Evolutionary conservation across 2,888 invertebrate genomes (phyloP), one percentile per base, ranked within the genome.

Genomic region (Aphodius granarius): DNA sequence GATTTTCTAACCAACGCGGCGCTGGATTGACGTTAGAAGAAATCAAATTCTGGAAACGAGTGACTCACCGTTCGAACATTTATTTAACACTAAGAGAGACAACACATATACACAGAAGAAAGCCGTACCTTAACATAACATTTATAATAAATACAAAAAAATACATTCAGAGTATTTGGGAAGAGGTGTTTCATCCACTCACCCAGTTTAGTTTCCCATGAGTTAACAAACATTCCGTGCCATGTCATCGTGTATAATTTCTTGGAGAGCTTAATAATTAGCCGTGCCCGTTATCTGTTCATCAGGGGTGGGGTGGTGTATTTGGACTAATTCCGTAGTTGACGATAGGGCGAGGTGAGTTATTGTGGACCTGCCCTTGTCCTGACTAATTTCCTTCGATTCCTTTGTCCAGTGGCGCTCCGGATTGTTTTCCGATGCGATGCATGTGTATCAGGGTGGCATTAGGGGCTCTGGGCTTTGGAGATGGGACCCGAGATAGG

Each of bases 311-410:
- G 18, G n/a, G 21, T 17, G 19, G 65, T 22, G 68, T 68, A 68
- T 74, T 65, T 62, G 22, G 72, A 74, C 79, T 79, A 79, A 79
- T 79, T 79, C 75, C 75, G 70, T 70, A 75, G 74, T 74, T 76
- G 79, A 79, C 80, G 81, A 81, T 81, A 81, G 80, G 79, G 77
- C 78, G 80, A 84, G 81, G 85, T 86, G 85, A 86, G 85, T 85
- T 86, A 86, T 86, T 83, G 82, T 82, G 82, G 83, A 83, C 83
- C 81, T 82, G 83, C 83, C 80, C 83, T 83, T 85, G 86, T 86
- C 84, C 82, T 85, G 83, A 85, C 86, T 86, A 86, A 86, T 86
- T 86, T 86, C 85, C 84, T 83, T 84, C 83, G 84, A 80, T 84
- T 81, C 83, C 84, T 84, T 85, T 83, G 82, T 84, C 79, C 84